Conservation (phyloP, 2,888 invertebrate genomes). For the Conops quadrifasciatus region DNA sequence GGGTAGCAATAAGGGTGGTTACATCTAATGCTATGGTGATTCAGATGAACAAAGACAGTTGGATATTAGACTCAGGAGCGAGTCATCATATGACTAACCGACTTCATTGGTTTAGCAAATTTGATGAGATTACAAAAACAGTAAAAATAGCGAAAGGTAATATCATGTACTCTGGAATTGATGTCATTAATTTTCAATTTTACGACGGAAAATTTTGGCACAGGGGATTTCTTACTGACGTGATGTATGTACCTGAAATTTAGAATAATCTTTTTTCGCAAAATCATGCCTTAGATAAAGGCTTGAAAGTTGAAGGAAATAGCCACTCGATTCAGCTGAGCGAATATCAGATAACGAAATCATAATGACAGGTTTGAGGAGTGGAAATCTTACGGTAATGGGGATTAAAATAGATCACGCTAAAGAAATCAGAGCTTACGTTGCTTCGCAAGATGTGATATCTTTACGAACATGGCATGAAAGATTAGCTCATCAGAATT, state of each 20-base stretch:
- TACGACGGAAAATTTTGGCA: neutral
- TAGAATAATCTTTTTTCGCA: slow-evolving; percentile 3
- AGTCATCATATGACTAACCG: slow-evolving; percentile 6
- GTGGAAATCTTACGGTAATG: slow-evolving; percentile 12
- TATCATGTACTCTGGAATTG: neutral
- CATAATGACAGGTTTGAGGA: neutral
- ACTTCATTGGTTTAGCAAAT: slow-evolving; percentile 5
- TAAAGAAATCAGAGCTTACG: neutral
- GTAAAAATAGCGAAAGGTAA: slow-evolving; percentile 8
- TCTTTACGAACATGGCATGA: slow-evolving; percentile 47
- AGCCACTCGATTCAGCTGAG: neutral
- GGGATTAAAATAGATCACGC: neutral
- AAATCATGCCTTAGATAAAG: slow-evolving; percentile 9
- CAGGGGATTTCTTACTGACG: neutral
- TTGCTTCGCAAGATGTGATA: neutral
- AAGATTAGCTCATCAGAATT: slow-evolving; percentile 45
- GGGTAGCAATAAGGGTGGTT: neutral
- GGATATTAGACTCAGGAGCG: neutral
- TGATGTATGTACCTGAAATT: slow-evolving; percentile 5
- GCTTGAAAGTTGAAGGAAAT: slow-evolving; percentile 4
- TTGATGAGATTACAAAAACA: neutral
- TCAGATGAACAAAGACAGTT: slow-evolving; percentile 1
- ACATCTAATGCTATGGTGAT: neutral
- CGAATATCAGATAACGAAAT: neutral
- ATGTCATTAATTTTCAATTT: neutral